phyloP scores from a whole-genome alignment of 1,140 invertebrate species.

The Drosophila obscura region DNA sequence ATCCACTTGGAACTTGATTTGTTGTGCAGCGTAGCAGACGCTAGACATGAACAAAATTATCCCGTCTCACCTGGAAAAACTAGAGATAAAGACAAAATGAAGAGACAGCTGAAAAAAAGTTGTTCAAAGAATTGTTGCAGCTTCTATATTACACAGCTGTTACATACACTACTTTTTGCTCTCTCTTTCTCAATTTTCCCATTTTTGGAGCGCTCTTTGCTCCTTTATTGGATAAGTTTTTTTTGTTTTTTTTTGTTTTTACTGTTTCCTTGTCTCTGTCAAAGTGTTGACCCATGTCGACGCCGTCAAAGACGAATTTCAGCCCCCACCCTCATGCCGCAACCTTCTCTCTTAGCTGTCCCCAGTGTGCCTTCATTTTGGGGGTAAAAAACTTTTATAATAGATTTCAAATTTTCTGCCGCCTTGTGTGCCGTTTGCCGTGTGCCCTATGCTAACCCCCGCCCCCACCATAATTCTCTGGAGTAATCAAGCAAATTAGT shows the following conservation, averaged over 20 bases:
- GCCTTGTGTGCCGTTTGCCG: not conserved
- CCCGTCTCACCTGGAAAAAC: conserved; percentile 41
- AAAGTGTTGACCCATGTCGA: conserved; percentile 57
- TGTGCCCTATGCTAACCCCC: not conserved
- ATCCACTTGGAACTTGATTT: conserved; percentile 69
- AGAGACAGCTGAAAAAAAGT: conserved; percentile 26
- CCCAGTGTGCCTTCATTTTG: conserved; percentile 47
- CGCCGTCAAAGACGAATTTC: conserved; percentile 18
- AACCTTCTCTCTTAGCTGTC: conserved; percentile 16
- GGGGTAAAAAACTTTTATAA: conserved; percentile 74
- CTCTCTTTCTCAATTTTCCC: conserved; percentile 1
- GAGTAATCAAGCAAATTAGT: conserved; percentile 82
- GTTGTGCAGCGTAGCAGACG: conserved; percentile 60
- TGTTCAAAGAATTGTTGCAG: conserved; percentile 35
- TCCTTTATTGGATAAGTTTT: conserved; percentile 32
- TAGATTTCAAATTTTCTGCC: conserved; percentile 74
- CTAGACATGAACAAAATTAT: conserved; percentile 38
- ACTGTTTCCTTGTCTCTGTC: conserved; percentile 40
- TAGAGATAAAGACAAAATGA: conserved; percentile 15
- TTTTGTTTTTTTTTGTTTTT: not conserved
- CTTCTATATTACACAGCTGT: conserved; percentile 21
- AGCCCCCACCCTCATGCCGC: not conserved
- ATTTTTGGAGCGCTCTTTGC: too few relatives aligned
- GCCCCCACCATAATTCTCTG: conserved; percentile 48
- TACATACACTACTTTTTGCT: conserved; percentile 3